Base-by-base conservation (phyloP, 2,113 vertebrate genomes). In the Ranitomeya imitator region DNA sequence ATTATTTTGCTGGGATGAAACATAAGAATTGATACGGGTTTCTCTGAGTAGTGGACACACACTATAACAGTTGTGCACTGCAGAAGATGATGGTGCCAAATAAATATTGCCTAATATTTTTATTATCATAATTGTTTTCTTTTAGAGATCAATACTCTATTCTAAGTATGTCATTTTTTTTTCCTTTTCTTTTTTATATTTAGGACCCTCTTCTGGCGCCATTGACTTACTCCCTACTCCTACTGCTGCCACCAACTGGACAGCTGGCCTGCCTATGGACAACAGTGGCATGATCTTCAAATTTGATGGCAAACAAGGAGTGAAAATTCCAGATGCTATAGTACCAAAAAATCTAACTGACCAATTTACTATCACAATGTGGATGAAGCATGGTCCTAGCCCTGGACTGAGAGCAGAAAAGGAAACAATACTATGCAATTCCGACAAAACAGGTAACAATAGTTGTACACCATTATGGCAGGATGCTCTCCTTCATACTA, bases 351-450 rank as follows among this genome's bases (percentile, higher is more conserved):
- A 99, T 91, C 94, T 99, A 91, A 98, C 97, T 0, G 97, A 99
- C 91, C 97, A 99, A 89, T 99, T 99, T 94, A 99, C 98, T 80
- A 97, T 99, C 90, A 95, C 96, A 18, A 96, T 97, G 79, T 99
- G 98, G 98, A 99, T 99, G 98, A 97, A 97, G 89, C 98, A 99
- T 0, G 98, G 97, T 0, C 98, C 98, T 76, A 99, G 97, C 91
- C 97, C 97, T 0, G 97, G 97, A 3, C 91, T 98, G 91, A 94
- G 98, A 91, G 98, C 97, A 0, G 98, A 99, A 92, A 99, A 99
- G 90, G 98, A 99, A 92, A 99, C 98, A 3, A 95, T 99, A 77
- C 97, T 99, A 85, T 99, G 98, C 90, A 99, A 99, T 93, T 99
- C 98, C 0, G 98, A 99, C 90, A 99, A 99, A 90, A 99, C 97